Percentiles rank a stretch among this genome's conserved stretches.
phyloP scores from a whole-genome alignment of 2,797 vertebrate genomes.

The Phoebastria nigripes region DNA sequence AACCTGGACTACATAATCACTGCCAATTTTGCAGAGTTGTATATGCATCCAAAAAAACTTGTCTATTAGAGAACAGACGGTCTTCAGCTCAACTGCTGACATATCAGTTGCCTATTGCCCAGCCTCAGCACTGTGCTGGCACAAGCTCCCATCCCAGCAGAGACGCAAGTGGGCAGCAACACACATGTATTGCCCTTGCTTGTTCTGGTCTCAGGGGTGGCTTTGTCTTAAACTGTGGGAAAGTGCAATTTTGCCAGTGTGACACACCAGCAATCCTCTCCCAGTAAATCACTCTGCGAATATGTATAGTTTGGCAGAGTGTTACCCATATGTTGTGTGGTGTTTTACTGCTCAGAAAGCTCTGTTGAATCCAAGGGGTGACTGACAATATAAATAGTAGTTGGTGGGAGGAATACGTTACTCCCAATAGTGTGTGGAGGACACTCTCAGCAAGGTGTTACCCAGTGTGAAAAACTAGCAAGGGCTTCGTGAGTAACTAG shows the following conservation, averaged over 20 bases:
- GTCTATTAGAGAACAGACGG: background rate
- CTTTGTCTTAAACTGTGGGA: background rate
- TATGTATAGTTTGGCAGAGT: background rate
- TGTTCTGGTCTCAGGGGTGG: background rate
- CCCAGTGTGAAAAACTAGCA: background rate
- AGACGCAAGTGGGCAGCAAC: background rate
- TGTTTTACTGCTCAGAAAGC: background rate
- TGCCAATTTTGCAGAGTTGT: background rate
- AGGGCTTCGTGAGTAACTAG: background rate
- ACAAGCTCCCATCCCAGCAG: background rate
- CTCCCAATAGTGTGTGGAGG: background rate
- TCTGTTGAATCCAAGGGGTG: background rate
- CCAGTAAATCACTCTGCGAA: background rate
- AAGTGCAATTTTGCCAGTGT: background rate
- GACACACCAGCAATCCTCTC: background rate
- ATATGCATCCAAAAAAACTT: background rate
- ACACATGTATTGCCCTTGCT: background rate
- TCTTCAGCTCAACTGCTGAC: background rate
- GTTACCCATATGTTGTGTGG: background rate
- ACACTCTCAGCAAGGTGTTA: conserved; percentile 9
- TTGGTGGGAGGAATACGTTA: conserved; percentile 9
- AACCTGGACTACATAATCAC: background rate
- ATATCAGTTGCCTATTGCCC: background rate
- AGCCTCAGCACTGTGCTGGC: background rate
- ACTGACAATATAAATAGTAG: conserved; percentile 14